Evolutionary conservation across 2,888 invertebrate species (phyloP).

Genomic region (Athetis lepigone): DNA sequence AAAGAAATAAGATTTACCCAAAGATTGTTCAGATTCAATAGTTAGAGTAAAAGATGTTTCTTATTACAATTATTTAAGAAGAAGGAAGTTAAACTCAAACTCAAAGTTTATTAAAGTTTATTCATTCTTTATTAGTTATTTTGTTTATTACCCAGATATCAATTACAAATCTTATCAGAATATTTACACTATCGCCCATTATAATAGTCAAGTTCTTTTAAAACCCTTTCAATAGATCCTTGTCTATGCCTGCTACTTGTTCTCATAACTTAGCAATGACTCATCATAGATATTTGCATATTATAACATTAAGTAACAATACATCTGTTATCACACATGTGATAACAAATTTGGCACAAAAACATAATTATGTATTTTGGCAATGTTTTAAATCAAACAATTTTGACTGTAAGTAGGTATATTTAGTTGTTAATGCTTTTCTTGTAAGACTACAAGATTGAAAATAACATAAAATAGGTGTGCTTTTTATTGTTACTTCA

Average conservation of each 20-base stretch:
- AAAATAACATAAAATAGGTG: neutral
- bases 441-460: neutral
- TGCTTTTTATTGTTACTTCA: neutral
- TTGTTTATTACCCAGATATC: neutral
- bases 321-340: constrained; percentile 30
- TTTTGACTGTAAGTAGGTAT: constrained; percentile 29
- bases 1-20: too few relatives aligned
- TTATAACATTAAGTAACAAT: constrained; percentile 43
- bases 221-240: neutral
- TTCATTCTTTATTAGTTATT: too few relatives aligned
- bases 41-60: too few relatives aligned
- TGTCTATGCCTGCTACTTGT: neutral
- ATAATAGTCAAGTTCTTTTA: neutral
- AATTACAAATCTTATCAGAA: neutral
- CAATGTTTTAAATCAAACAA: constrained; percentile 28
- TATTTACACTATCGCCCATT: neutral
- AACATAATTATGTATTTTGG: constrained; percentile 3
- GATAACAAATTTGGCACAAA: constrained; percentile 36
- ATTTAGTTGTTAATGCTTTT: constrained; percentile 33
- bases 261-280: constrained; percentile 15
- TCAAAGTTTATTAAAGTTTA: too few relatives aligned
- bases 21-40: too few relatives aligned
- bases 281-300: constrained; percentile 31
- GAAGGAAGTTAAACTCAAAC: too few relatives aligned
- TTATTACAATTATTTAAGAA: neutral